Evolutionary conservation across 2,113 vertebrate species (phyloP), one percentile per base, ranked within the genome.

Genomic region (Phaethornis superciliosus): DNA sequence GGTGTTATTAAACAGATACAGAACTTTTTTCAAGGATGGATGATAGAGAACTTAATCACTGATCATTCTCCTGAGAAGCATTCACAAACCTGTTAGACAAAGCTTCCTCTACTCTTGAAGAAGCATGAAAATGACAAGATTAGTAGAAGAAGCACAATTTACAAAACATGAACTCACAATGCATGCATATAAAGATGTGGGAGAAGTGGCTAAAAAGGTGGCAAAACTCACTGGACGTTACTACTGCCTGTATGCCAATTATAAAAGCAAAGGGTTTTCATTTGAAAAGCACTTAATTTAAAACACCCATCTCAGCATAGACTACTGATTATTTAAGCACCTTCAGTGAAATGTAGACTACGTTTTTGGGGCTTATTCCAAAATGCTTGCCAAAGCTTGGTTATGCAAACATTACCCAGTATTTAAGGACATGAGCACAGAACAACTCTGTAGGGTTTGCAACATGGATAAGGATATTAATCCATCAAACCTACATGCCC

Each of bases 271-370:
- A 85, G 5, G 30, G 33, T 62, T 82, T 84, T 69, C 33, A 70
- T 51, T 23, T 65, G 42, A 89, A 93, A 92, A 71, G 15, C 64
- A 78, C n/a, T 85, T 94, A 75, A 94, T 85, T 78, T 82, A 78
- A 85, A 96, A 52, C 27, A 81, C 16, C 42, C 1, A 3, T 65
- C 28, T 86, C 68, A 64, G 49, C 55, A 87, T 7, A 80, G 52
- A 49, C 58, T 71, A 82, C 77, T 78, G 52, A 89, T 84, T 64
- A 88, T 54, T 51, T 71, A 88, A 86, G 55, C 54, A 88, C 15
- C n/a, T 91, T 85, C 60, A 91, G 11, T 42, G 84, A 92, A 82
- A 81, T 65, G 75, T 35, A 72, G 37, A 46, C 52, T 60, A 52
- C 14, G 60, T 89, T 76, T 88, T 71, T 35, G 77, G 69, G 44